A percentile compares a stretch with the other conserved stretches of the same genome.
Conservation (phyloP, 1,140 invertebrate genomes). For the Trichonephila clavata region DNA sequence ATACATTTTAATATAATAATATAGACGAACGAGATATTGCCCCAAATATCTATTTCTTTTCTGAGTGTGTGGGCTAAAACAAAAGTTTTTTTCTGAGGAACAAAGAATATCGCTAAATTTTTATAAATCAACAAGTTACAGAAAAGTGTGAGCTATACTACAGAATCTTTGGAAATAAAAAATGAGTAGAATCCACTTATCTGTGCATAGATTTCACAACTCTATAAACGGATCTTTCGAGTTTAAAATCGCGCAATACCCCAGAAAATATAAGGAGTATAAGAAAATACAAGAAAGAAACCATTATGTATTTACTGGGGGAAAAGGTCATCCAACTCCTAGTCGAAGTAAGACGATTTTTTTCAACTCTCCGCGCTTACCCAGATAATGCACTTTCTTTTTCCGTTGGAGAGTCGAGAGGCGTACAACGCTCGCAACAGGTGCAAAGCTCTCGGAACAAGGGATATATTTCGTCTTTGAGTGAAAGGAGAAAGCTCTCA, state of each 20-base stretch:
- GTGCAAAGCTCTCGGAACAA: not conserved
- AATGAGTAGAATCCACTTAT: no score
- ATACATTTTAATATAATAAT: no score
- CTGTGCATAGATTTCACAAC: no score
- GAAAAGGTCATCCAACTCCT: conserved; percentile 16
- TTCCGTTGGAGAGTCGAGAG: not conserved
- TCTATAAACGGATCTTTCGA: no score
- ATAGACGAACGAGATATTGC: no score
- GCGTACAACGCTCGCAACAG: not conserved
- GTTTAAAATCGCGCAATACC: not conserved
- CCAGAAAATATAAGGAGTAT: not conserved
- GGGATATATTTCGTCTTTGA: not conserved
- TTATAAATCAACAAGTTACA: no score
- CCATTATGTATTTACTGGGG: not conserved
- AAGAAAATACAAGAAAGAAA: not conserved
- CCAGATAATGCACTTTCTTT: not conserved
- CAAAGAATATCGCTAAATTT: no score
- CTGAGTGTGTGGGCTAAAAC: no score
- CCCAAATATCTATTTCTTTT: no score
- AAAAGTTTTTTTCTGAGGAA: no score
- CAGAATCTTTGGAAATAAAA: no score
- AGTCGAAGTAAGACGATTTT: not conserved
- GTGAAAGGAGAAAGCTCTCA: not conserved
- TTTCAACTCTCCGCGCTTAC: not conserved
- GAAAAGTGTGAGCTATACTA: no score